These are phyloP conservation scores for Philopotamus ludificatus DNA, from an alignment of 1,140 invertebrate species.

Conservation along the genomic window DNA sequence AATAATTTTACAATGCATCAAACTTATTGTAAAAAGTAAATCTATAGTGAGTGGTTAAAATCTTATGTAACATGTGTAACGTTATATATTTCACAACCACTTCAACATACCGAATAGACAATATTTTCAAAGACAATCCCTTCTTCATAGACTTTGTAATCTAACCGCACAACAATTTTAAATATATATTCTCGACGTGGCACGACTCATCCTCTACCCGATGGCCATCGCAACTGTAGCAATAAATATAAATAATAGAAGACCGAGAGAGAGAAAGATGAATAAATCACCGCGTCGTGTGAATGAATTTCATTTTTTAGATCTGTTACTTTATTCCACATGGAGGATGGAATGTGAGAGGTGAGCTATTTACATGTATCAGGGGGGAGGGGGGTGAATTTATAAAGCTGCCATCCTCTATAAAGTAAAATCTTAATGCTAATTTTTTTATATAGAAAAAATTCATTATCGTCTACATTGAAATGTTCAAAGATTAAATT, in stretches of 20 bases:
- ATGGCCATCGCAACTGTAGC: neutral
- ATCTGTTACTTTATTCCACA: slow-evolving; percentile 24
- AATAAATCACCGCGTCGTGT: too few species aligned
- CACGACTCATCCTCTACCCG: neutral
- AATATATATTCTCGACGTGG: neutral
- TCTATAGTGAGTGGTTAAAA: slow-evolving; percentile 29
- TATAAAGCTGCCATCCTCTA: slow-evolving; percentile 26
- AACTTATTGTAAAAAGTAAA: slow-evolving; percentile 29
- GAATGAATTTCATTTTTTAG: too few species aligned
- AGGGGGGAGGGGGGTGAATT: too few species aligned
- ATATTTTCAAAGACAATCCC: slow-evolving; percentile 26
- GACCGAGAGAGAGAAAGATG: neutral
- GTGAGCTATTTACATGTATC: slow-evolving; percentile 26
- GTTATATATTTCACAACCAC: slow-evolving; percentile 40
- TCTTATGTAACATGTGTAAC: slow-evolving; percentile 35
- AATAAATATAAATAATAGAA: neutral
- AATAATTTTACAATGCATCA: slow-evolving; percentile 27
- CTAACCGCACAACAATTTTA: neutral
- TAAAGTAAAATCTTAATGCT: slow-evolving; percentile 10
- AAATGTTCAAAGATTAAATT: slow-evolving; percentile 1
- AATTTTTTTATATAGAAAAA: neutral
- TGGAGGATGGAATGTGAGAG: slow-evolving; percentile 30
- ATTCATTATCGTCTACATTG: neutral
- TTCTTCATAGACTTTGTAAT: neutral
- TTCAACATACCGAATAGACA: slow-evolving; percentile 34